Evolutionary conservation across 2,797 vertebrate species (phyloP).

Genomic region (Orientallactaga sibirica): DNA sequence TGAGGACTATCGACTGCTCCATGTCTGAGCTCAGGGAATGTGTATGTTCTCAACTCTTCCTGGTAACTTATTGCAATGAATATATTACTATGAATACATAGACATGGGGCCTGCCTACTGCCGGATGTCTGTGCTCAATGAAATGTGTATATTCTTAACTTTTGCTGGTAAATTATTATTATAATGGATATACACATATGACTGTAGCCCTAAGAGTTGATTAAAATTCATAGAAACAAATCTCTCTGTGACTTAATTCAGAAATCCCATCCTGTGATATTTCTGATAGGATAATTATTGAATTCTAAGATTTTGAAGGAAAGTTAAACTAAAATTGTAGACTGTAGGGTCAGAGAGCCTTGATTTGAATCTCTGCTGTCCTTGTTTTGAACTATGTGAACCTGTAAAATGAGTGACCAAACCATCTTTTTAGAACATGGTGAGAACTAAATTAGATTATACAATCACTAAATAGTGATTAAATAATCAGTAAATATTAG

Average conservation of each 20-base stretch:
- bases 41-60: background rate
- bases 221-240: background rate
- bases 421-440: background rate
- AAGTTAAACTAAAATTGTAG: background rate
- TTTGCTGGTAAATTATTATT: background rate
- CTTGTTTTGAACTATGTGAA: background rate
- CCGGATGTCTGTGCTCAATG: background rate
- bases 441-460: background rate
- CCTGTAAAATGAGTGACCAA: background rate
- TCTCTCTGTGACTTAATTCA: background rate
- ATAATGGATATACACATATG: background rate
- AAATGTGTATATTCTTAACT: background rate
- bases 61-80: background rate
- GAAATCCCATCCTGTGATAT: background rate
- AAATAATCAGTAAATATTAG: background rate
- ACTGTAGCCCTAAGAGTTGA: background rate
- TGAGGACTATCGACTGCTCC: background rate
- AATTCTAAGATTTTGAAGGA: conserved; percentile 40
- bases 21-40: background rate
- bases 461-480: background rate
- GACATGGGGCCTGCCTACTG: background rate
- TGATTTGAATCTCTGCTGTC: conserved; percentile 23
- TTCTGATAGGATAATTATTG: background rate
- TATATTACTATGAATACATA: background rate
- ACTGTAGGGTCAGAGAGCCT: background rate